Conservation (phyloP, 2,888 invertebrate genomes). For the Drosophila eohydei region DNA sequence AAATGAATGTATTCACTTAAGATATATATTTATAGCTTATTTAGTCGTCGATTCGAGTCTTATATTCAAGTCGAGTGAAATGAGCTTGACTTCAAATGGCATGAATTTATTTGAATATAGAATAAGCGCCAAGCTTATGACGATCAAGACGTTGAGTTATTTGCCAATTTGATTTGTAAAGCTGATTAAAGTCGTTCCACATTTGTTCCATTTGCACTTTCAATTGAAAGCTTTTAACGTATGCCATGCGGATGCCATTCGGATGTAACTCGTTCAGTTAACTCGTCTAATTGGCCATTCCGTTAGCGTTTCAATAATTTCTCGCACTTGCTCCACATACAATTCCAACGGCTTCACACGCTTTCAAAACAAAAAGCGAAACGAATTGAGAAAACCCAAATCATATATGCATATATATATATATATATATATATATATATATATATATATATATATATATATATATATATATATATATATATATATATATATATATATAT, state of each 20-base stretch:
- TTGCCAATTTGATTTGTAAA: background rate
- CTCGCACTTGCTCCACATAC: constrained; percentile 31
- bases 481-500: background rate
- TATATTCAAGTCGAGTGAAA: background rate
- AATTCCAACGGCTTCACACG: constrained; percentile 43
- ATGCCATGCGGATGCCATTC: background rate
- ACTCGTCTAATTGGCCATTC: constrained; percentile 52
- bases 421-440: background rate
- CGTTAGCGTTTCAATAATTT: constrained; percentile 45
- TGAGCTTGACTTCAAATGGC: background rate
- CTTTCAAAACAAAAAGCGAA: constrained; percentile 57
- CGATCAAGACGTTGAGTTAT: background rate
- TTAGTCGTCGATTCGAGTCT: background rate
- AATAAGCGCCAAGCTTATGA: background rate
- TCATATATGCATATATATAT: background rate
- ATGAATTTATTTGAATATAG: background rate
- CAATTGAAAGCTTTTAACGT: background rate
- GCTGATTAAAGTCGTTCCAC: background rate
- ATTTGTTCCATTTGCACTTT: background rate
- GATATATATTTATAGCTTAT: background rate
- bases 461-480: background rate
- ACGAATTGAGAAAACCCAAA: constrained; percentile 18
- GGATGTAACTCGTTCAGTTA: constrained; percentile 2
- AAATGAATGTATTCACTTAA: constrained; percentile 1
- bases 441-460: background rate